Percentiles rank a stretch among this genome's conserved stretches.
phyloP scores from a whole-genome alignment of 2,797 vertebrate species.

The Pampus argenteus region DNA sequence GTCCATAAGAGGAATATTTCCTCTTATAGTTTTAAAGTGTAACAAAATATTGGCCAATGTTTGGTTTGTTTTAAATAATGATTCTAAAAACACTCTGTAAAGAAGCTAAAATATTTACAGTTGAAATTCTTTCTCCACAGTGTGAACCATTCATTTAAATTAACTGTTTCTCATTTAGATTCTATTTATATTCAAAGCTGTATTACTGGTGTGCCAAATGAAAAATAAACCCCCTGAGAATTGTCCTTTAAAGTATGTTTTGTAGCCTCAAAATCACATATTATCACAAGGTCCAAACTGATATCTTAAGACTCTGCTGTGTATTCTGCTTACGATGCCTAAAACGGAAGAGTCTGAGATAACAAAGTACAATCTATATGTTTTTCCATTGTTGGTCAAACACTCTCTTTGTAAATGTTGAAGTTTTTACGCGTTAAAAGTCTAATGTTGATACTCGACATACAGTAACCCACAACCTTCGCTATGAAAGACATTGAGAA shows the following conservation, averaged over 20 bases:
- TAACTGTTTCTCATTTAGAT: constrained; percentile 24
- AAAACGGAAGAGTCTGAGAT: neutral
- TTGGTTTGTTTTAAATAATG: constrained; percentile 33
- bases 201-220: constrained; percentile 55
- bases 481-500: neutral
- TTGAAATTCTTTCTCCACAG: constrained; percentile 19
- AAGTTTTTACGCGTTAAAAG: neutral
- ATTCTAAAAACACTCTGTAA: constrained; percentile 30
- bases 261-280: constrained; percentile 8
- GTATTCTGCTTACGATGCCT: neutral
- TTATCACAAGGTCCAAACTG: constrained; percentile 3
- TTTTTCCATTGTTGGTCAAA: neutral
- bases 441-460: neutral
- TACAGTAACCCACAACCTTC: neutral
- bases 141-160: constrained; percentile 24
- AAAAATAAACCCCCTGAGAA: constrained; percentile 62
- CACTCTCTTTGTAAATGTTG: neutral
- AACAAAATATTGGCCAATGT: constrained; percentile 14
- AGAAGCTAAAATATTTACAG: constrained; percentile 30
- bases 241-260: constrained; percentile 25
- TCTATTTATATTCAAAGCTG: constrained; percentile 47
- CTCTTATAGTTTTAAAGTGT: neutral
- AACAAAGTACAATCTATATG: neutral
- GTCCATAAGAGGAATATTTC: constrained; percentile 10
- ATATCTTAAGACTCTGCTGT: neutral